Evolutionary conservation across 1,140 invertebrate genomes (phyloP), one percentile per base, ranked within the genome.

Genomic region (Leptinotarsa texana): DNA sequence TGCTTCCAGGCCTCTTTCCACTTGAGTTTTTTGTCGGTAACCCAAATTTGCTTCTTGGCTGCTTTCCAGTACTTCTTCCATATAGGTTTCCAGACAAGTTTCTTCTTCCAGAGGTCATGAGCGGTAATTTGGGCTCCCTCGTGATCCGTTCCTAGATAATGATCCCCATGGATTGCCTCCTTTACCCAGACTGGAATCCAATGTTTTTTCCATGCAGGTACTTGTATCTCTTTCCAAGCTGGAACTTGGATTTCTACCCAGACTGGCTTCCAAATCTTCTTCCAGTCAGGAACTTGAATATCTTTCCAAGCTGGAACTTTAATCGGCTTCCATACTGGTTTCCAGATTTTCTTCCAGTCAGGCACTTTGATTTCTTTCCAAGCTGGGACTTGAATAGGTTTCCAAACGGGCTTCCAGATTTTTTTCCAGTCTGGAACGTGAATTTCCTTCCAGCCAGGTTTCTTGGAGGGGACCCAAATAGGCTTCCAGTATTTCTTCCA

Each of bases 1-100:
- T 93, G 91, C 48, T 92, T 89, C 80, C 92, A 92, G 80, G 93
- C 90, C 79, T 93, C 91, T 66, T 92, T 86, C 92, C 93, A 94
- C 48, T 91, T 89, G 61, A 93, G 86, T 82, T 93, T 92, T 84
- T 94, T 93, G 77, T 94, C 90, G 15, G 90, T 89, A n/a, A 90
- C 86, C 93, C 92, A 94, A 27, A 89, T 89, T 83, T 93, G 91
- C 82, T 93, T 93, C 85, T 93, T 93, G 75, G 91, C 90, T 3
- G 89, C 89, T 80, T 89, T 90, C 92, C 92, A 93, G 33, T 92
- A 87, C 81, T 92, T 91, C 76, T 93, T 89, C 90, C 90, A 93
- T 78, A 93, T 91, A 42, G 89, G 88, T 83, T 92, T 92, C 93
- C 91, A 93, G 22, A 86, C 87, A 76, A 94, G 87, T 78, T 94